These are phyloP conservation scores for Bombus confusus DNA, from an alignment of 1,140 invertebrate genomes.

Conservation along the genomic window DNA sequence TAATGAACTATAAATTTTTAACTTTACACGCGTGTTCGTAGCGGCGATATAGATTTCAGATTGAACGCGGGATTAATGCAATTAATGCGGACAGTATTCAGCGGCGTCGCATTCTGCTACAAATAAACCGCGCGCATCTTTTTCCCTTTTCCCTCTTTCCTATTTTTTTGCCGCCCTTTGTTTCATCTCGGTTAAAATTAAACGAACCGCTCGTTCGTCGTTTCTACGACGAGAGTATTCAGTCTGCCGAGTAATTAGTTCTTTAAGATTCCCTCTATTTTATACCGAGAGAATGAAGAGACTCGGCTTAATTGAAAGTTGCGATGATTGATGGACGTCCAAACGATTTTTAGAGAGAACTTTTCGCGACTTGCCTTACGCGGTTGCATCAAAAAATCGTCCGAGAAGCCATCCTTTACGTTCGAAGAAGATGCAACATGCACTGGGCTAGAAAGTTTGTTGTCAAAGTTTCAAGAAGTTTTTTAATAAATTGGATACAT, in stretches of 20 bases:
- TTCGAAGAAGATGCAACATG: background rate
- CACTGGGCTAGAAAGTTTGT: background rate
- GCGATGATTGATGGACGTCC: constrained; percentile 17
- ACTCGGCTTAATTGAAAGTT: constrained; percentile 21
- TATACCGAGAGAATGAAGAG: background rate
- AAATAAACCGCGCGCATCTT: background rate
- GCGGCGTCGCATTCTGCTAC: too few relatives aligned
- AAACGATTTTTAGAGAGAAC: background rate
- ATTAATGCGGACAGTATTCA: background rate
- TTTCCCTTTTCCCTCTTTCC: too few relatives aligned
- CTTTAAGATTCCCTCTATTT: background rate
- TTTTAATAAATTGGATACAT: background rate
- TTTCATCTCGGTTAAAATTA: background rate
- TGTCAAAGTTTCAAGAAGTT: background rate
- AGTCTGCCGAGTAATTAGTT: background rate
- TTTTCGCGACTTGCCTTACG: background rate
- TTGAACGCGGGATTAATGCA: constrained; percentile 6
- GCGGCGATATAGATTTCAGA: constrained; percentile 12
- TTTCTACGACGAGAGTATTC: background rate
- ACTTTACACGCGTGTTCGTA: background rate
- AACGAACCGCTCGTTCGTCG: background rate
- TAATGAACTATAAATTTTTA: constrained; percentile 45
- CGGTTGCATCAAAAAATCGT: constrained; percentile 18
- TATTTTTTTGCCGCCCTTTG: background rate
- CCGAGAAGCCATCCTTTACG: background rate